Conservation (phyloP, 2,888 invertebrate genomes). For the Diogma glabrata region DNA sequence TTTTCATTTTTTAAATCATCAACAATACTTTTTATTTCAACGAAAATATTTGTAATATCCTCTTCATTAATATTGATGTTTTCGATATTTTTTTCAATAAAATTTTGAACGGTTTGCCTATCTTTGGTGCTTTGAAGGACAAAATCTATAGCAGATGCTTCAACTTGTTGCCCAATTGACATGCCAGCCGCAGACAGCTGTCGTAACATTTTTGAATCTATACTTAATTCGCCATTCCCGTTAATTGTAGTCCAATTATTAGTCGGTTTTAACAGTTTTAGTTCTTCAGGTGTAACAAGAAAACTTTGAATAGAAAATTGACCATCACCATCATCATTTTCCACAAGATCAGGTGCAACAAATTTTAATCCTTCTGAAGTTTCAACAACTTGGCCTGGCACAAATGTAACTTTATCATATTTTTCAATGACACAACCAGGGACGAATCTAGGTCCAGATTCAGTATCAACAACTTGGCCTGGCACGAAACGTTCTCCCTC, state of each 20-base stretch:
- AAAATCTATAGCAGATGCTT: constrained; percentile 49
- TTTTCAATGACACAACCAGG: constrained; percentile 62
- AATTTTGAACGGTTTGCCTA: constrained; percentile 16
- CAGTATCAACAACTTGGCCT: constrained; percentile 60
- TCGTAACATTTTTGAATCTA: constrained; percentile 51
- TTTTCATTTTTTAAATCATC: not conserved
- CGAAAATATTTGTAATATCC: constrained; percentile 12
- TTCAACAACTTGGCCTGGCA: constrained; percentile 66
- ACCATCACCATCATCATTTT: constrained; percentile 50
- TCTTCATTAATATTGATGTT: constrained; percentile 4
- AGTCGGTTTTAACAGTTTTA: constrained; percentile 34
- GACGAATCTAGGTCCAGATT: constrained; percentile 57
- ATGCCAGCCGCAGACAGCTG: constrained; percentile 57
- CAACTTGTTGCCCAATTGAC: constrained; percentile 52
- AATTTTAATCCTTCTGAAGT: constrained; percentile 59
- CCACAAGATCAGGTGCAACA: constrained; percentile 54
- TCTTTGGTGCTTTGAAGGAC: constrained; percentile 38
- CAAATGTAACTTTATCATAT: constrained; percentile 58
- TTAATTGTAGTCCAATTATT: constrained; percentile 21
- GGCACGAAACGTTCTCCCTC: constrained; percentile 43
- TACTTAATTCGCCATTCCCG: constrained; percentile 44
- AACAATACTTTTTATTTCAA: constrained; percentile 11
- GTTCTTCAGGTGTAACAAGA: constrained; percentile 40
- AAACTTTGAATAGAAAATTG: constrained; percentile 63
- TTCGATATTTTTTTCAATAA: not conserved